Evolutionary conservation across 2,888 invertebrate genomes (phyloP).

Genomic region (Anagyrus pseudococci): DNA sequence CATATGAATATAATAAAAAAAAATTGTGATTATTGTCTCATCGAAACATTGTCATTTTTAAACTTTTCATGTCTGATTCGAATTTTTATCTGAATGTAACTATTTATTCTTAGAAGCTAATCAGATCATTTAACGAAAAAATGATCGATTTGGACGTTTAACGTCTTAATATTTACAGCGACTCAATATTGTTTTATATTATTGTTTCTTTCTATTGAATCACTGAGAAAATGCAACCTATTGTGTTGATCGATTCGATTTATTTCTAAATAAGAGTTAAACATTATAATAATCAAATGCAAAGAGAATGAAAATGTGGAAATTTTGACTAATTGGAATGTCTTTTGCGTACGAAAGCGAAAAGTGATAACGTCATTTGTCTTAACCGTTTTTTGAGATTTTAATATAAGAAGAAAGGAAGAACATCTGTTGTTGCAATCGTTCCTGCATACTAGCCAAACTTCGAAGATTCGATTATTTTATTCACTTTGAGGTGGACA

Average conservation of each 20-base stretch:
- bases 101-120: constrained; percentile 27
- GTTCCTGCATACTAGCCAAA: constrained; percentile 33
- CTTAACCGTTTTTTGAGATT: background rate
- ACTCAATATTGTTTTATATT: too few relatives aligned
- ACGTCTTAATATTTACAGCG: too few relatives aligned
- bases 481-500: constrained; percentile 13
- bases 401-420: constrained; percentile 5
- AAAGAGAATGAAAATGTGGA: background rate
- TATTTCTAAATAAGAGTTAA: too few relatives aligned
- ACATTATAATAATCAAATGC: too few relatives aligned
- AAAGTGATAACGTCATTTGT: background rate
- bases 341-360: background rate
- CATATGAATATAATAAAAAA: constrained; percentile 19
- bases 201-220: background rate
- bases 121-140: constrained; percentile 23
- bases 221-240: background rate
- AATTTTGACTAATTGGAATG: background rate
- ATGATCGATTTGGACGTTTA: constrained; percentile 21
- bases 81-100: constrained; percentile 36
- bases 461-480: constrained; percentile 23
- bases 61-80: constrained; percentile 31
- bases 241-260: background rate
- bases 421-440: constrained; percentile 31
- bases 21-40: constrained; percentile 31
- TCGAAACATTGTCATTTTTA: constrained; percentile 29